phyloP scores from a whole-genome alignment of 1,140 invertebrate genomes.

The Cydia amplana region DNA sequence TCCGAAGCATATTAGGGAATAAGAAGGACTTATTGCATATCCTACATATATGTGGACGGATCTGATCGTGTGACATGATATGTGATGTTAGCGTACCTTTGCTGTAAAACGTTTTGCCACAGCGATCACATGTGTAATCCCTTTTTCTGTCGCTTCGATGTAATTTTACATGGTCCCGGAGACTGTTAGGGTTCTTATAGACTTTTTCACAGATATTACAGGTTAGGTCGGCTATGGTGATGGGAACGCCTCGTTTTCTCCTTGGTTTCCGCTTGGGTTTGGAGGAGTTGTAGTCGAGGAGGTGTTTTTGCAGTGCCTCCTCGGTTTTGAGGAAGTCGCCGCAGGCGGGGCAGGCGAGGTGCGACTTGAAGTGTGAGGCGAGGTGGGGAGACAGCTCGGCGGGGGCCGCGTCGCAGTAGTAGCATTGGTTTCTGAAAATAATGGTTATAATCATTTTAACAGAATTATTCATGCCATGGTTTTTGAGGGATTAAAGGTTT shows the following conservation, averaged over 20 bases:
- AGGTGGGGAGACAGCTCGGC: slow-evolving; percentile 12
- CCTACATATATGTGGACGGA: slow-evolving; percentile 58
- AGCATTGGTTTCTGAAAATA: slow-evolving; percentile 33
- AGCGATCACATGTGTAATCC: slow-evolving; percentile 65
- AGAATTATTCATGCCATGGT: too few relatives aligned
- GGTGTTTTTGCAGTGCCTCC: slow-evolving; percentile 38
- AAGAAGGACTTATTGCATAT: slow-evolving; percentile 64
- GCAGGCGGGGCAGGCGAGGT: slow-evolving; percentile 27
- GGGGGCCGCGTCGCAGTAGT: slow-evolving; percentile 33
- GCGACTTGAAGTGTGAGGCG: slow-evolving; percentile 1
- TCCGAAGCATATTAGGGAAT: slow-evolving; percentile 60
- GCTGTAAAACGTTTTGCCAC: slow-evolving; percentile 64
- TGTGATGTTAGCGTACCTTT: slow-evolving; percentile 60
- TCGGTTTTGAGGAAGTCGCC: slow-evolving; percentile 42
- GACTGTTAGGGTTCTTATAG: slow-evolving; percentile 62
- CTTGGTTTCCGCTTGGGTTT: slow-evolving; percentile 46
- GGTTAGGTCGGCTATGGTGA: slow-evolving; percentile 52
- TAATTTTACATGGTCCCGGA: slow-evolving; percentile 56
- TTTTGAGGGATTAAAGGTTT: too few relatives aligned
- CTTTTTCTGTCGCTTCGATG: slow-evolving; percentile 59
- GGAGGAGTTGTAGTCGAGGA: slow-evolving; percentile 33
- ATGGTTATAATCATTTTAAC: too few relatives aligned
- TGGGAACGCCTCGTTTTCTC: slow-evolving; percentile 48
- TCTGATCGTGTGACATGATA: slow-evolving; percentile 60
- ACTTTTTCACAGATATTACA: slow-evolving; percentile 61